These are phyloP conservation scores for Empidonax traillii DNA, from an alignment of 2,113 vertebrate genomes.

Conservation along the genomic window DNA sequence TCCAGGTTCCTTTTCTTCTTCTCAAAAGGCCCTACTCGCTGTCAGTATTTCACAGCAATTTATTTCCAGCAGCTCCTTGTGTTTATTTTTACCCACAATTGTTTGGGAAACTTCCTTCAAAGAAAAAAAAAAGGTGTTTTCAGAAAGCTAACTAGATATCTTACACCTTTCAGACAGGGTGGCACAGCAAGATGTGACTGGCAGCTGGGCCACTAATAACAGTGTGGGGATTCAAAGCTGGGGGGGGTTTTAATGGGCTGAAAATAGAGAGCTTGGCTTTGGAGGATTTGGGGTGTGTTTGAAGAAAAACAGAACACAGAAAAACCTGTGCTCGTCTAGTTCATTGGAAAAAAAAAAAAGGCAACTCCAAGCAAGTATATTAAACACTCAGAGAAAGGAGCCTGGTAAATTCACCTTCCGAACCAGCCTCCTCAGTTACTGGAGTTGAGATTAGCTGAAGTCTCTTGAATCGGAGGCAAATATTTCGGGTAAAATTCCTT, in stretches of 20 bases:
- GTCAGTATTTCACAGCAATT: not conserved
- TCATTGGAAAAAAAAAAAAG: not conserved
- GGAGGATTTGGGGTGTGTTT: not conserved
- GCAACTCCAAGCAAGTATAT: not conserved
- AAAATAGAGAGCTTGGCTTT: conserved; percentile 20
- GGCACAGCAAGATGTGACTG: conserved; percentile 35
- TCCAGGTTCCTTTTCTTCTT: not conserved
- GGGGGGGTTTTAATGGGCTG: not conserved
- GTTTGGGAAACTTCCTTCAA: conserved; percentile 1
- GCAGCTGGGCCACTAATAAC: conserved; percentile 5
- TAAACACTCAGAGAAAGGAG: not conserved
- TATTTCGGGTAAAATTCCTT: not conserved
- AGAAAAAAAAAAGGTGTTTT: not conserved
- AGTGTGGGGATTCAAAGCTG: conserved; percentile 4
- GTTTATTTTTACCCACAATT: conserved; percentile 5
- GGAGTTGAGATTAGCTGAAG: not conserved
- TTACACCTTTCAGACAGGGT: not conserved
- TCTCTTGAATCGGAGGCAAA: not conserved
- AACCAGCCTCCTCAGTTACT: not conserved
- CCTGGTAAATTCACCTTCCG: not conserved
- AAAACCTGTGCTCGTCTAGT: not conserved
- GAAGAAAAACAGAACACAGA: not conserved
- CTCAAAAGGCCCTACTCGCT: not conserved
- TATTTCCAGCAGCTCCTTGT: not conserved
- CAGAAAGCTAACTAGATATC: not conserved